These are phyloP conservation scores for Sanderia malayensis DNA, from an alignment of 30 jellyfish, hydroid and myxozoan species.

Conservation along the genomic window DNA sequence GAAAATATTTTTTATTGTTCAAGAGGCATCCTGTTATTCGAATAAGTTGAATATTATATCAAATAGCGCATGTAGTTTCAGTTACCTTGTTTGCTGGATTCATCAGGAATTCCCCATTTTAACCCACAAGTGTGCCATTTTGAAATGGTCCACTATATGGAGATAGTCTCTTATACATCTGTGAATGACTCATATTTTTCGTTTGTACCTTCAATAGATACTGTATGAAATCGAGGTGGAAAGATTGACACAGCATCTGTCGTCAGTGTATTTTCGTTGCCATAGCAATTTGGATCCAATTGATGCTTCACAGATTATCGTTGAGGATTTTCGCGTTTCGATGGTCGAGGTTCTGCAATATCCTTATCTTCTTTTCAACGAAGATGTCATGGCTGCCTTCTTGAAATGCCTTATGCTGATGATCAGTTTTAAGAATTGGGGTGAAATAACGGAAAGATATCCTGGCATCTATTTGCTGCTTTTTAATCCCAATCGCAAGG, in stretches of 20 bases:
- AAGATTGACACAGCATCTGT: constrained; percentile 33
- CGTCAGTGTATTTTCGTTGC: neutral
- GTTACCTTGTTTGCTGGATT: no score
- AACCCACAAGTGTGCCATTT: no score
- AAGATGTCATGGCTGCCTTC: constrained; percentile 29
- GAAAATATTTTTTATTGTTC: no score
- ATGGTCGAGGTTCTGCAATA: constrained; percentile 31
- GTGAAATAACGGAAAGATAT: constrained; percentile 10
- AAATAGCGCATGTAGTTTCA: no score
- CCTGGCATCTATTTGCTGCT: constrained; percentile 59
- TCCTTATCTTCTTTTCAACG: constrained; percentile 54
- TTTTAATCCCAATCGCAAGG: constrained; percentile 27
- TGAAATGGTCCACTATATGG: no score
- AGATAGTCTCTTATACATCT: no score
- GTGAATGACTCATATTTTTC: neutral
- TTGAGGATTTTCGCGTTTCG: constrained; percentile 38
- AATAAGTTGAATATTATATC: no score
- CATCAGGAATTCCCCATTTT: no score
- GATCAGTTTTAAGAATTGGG: constrained; percentile 14
- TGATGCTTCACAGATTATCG: constrained; percentile 4
- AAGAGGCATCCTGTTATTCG: no score
- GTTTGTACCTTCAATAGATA: constrained; percentile 8
- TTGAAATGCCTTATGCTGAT: constrained; percentile 11
- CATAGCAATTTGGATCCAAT: neutral
- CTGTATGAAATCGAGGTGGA: constrained; percentile 34